Base-by-base conservation (phyloP, 1,140 invertebrate genomes). In the Lamellibrachia luymesi region DNA sequence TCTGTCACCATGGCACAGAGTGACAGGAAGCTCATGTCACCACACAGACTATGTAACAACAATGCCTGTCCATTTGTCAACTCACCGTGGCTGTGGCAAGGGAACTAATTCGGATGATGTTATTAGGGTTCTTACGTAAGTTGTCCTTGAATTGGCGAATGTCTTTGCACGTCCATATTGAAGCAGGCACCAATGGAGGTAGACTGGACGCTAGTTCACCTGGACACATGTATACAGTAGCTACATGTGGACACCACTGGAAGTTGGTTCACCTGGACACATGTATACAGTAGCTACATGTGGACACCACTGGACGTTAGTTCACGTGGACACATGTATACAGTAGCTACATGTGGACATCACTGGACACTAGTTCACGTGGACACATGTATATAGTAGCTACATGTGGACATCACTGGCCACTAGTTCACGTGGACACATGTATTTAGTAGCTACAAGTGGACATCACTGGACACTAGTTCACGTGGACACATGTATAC, bases 151-250 rank as follows among this genome's bases (percentile, higher is more conserved):
- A 99, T 95, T 98, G 97, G 51, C 97, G 97, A n/a, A 99, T 97
- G 94, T 99, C 98, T 94, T 98, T 98, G 64, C 98, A 97, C 0
- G 98, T 99, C 99, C 99, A 99, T 97, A 99, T 98, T 56, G 98
- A 98, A 0, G 99, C 98, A 51, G 98, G 97, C n/a, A 97, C 97
- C 92, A 99, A 90, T 4, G 93, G 93, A 50, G 93, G 93, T 56
- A 94, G 49, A 25, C 0, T 91, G 2, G 91, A 13, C 6, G 25
- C 64, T 80, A 80, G 64, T 10, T 80, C 64, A 80, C 64, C 64
- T 80, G 64, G 8, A 80, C 64, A 80, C 64, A 80, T 22, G 64
- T 22, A 80, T 80, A 80, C 64, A 80, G 8, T 4, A 2, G 64
- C 64, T 80, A 80, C 64, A 8, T 22, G 25, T 2, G 17, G 13